Conservation (phyloP, 1,140 invertebrate species). For the Penaeus vannamei region DNA sequence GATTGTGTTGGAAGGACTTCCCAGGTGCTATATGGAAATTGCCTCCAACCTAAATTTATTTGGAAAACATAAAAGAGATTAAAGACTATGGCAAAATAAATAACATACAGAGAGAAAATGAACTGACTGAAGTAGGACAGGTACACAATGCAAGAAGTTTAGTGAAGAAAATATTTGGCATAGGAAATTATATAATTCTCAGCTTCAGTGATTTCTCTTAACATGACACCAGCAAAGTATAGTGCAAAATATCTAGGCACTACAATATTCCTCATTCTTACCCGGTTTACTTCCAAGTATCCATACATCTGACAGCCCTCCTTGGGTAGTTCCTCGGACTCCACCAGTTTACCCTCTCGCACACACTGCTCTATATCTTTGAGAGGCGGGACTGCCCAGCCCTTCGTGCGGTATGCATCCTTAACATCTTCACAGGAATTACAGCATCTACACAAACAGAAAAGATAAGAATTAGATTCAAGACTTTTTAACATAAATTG, state of each 20-base stretch:
- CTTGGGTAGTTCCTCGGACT: conserved; percentile 83
- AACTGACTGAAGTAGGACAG: too few relatives aligned
- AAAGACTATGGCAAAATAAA: not conserved
- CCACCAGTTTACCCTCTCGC: conserved; percentile 82
- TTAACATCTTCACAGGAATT: conserved; percentile 97
- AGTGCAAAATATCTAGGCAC: too few relatives aligned
- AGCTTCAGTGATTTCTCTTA: too few relatives aligned
- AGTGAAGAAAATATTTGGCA: too few relatives aligned
- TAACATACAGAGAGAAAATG: not conserved
- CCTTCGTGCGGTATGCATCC: conserved; percentile 89
- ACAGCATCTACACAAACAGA: conserved; percentile 84
- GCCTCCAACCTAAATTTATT: conserved; percentile 82
- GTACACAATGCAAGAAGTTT: too few relatives aligned
- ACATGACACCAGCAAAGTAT: too few relatives aligned
- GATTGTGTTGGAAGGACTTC: conserved; percentile 92
- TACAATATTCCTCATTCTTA: conserved; percentile 71
- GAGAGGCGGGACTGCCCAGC: conserved; percentile 87
- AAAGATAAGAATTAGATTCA: too few relatives aligned
- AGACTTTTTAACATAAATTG: too few relatives aligned
- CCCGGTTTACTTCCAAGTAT: conserved; percentile 94
- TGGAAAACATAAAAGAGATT: conserved; percentile 26
- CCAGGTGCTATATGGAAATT: conserved; percentile 99
- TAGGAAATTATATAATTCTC: not conserved
- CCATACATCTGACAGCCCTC: conserved; percentile 97
- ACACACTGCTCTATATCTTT: conserved; percentile 92